Percentiles rank a stretch among this genome's conserved stretches.
phyloP scores from a whole-genome alignment of 2,888 invertebrate genomes.

The Sphinx pinastri region DNA sequence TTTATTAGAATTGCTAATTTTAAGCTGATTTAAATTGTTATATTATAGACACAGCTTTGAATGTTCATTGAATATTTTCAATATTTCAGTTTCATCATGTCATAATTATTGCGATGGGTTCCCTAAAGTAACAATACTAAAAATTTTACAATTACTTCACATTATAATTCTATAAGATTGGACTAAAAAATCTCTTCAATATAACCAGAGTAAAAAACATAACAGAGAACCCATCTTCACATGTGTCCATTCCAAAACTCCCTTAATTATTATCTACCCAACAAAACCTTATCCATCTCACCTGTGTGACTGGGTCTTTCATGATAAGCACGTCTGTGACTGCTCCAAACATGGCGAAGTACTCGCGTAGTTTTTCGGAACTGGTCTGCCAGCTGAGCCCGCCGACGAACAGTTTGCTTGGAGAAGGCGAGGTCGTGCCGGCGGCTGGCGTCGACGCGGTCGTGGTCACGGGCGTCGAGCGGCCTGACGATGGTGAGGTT shows the following conservation, averaged over 20 bases:
- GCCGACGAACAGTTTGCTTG: conserved; percentile 94
- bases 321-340: conserved; percentile 96
- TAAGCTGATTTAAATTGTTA: neutral
- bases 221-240: neutral
- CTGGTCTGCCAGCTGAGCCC: conserved; percentile 97
- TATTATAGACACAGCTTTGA: neutral
- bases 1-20: neutral
- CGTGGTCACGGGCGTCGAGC: conserved; percentile 86
- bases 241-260: neutral
- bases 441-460: conserved; percentile 52
- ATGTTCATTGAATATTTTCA: neutral
- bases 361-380: conserved; percentile 95
- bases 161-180: neutral
- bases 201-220: neutral
- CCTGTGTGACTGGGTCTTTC: conserved; percentile 97
- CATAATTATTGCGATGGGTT: neutral
- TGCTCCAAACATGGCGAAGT: conserved; percentile 95
- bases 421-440: conserved; percentile 83
- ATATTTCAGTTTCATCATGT: neutral
- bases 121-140: neutral
- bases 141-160: neutral
- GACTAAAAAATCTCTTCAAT: neutral
- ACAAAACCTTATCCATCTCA: conserved; percentile 55
- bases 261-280: neutral
- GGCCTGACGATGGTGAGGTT: conserved; percentile 86